These are phyloP conservation scores for Popillia japonica DNA, from an alignment of 1,140 invertebrate genomes.

Conservation along the genomic window DNA sequence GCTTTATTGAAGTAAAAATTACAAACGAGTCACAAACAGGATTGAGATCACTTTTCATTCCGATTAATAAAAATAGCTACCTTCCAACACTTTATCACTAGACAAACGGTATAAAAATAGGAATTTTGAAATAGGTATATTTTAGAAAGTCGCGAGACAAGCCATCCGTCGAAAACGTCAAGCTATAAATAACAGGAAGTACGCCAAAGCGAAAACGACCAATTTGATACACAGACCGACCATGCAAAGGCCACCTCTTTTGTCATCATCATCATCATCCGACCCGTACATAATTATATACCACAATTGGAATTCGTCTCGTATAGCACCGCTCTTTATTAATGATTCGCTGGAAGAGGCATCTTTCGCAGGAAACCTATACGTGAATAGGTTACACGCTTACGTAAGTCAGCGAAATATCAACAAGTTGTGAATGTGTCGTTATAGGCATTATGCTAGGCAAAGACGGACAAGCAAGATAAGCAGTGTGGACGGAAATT, in stretches of 20 bases:
- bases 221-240: background rate
- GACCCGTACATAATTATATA: background rate
- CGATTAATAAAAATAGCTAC: background rate
- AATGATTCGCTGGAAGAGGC: background rate
- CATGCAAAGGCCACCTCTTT: background rate
- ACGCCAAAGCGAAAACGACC: constrained; percentile 16
- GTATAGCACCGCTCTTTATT: background rate
- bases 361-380: background rate
- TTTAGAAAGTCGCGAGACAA: background rate
- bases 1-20: background rate
- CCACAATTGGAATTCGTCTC: background rate
- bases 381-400: background rate
- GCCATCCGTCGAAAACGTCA: constrained; percentile 3
- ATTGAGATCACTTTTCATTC: background rate
- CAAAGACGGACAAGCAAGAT: constrained; percentile 2
- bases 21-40: background rate
- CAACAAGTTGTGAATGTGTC: constrained; percentile 10
- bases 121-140: background rate
- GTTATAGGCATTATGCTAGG: background rate
- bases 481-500: background rate
- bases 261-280: background rate
- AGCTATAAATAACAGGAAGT: constrained; percentile 8
- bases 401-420: constrained; percentile 4
- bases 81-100: background rate
- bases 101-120: background rate